A percentile compares a stretch with the other conserved stretches of the same genome.
Conservation (phyloP, 2,888 invertebrate species). For the Eulithis testata region DNA sequence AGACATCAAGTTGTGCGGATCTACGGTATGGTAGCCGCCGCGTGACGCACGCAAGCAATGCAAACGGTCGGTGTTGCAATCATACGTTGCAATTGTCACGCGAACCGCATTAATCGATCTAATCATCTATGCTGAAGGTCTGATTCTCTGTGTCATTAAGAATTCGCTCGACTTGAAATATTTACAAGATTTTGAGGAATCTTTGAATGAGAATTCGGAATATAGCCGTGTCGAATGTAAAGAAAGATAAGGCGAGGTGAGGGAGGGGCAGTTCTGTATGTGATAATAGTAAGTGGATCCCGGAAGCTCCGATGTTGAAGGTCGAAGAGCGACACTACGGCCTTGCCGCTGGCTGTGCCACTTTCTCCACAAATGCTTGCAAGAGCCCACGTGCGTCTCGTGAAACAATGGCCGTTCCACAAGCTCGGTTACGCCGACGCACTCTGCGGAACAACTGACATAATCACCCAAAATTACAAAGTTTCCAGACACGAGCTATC, state of each 20-base stretch:
- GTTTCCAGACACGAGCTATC: conserved; percentile 62
- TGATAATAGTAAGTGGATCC: conserved; percentile 54
- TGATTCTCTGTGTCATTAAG: conserved; percentile 44
- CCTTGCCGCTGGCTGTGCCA: conserved; percentile 80
- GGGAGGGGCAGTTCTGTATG: conserved; percentile 1
- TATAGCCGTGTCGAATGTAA: conserved; percentile 20
- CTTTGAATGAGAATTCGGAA: conserved; percentile 19
- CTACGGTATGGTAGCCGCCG: conserved; percentile 61
- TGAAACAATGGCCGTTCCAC: conserved; percentile 69
- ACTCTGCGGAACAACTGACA: conserved; percentile 72
- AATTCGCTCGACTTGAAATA: conserved; percentile 14
- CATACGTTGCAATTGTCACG: conserved; percentile 63
- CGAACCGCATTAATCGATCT: conserved; percentile 54
- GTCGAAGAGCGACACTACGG: conserved; percentile 72
- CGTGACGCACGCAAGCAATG: conserved; percentile 73
- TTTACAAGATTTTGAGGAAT: conserved; percentile 2
- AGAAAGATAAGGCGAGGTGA: conserved; percentile 20
- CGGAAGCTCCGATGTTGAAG: conserved; percentile 73
- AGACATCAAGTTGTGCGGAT: conserved; percentile 63
- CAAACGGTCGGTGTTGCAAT: conserved; percentile 58
- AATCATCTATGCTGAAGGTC: conserved; percentile 41
- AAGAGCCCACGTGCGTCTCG: conserved; percentile 70
- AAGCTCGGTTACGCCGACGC: conserved; percentile 66
- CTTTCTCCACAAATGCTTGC: conserved; percentile 72
- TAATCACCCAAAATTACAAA: conserved; percentile 72